Base-by-base conservation (phyloP, 1,140 invertebrate species). In the Batillaria attramentaria region DNA sequence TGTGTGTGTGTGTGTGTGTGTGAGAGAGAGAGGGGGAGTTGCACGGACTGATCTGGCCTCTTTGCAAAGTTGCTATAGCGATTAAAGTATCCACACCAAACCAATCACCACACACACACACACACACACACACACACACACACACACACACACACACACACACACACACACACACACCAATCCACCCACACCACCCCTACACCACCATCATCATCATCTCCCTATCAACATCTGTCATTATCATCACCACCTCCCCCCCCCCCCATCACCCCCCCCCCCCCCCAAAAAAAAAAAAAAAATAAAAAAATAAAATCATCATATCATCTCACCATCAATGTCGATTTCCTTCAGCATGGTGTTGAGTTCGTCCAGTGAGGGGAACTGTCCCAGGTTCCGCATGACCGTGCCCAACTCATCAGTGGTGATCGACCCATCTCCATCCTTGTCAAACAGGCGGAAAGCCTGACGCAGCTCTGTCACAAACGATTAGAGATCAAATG, bases 291-390 rank as follows among this genome's bases (percentile, higher is more conserved):
- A n/a, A n/a, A n/a, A n/a, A n/a, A n/a, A n/a, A n/a, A n/a, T n/a
- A n/a, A 54, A 16, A 54, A 54, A 16, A 16, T 54, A 54, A 16
- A n/a, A 54, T 54, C 16, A 54, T 16, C n/a, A n/a, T n/a, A n/a
- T n/a, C n/a, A 13, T 74, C 92, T 91, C 88, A 96, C 96, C 96
- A 88, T 97, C 95, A 66, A 95, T 95, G 88, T 97, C 96, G 24
- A 97, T 95, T 90, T 97, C 96, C 85, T 95, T 94, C n/a, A 97
- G 91, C 96, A 97, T 97, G 82, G 95, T 80, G 31, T 84, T 81
- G 6, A 90, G 77, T 70, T 90, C 89, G 41, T 88, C 87, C 31
- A 68, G 73, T 0, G 87, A 86, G 33, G 89, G 89, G 70, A 87
- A 87, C 73, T 90, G 87, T 18, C 89, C 89, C 72, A 90, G 78